Evolutionary conservation across 1,140 invertebrate species (phyloP), one percentile per base, ranked within the genome.

Genomic region (Anastrepha ludens): DNA sequence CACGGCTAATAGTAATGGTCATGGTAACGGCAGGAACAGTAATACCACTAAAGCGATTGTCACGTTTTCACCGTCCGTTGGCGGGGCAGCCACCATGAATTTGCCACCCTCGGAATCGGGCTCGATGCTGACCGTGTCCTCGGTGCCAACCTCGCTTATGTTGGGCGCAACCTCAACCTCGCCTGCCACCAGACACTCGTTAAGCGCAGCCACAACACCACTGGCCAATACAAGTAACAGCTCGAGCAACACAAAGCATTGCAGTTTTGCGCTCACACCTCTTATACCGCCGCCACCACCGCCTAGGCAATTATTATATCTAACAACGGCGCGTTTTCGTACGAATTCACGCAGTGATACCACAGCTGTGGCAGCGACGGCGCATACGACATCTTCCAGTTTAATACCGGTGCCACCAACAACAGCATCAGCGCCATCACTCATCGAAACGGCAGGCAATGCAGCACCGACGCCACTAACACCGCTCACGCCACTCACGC

Each of bases 101-200:
- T 65, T 65, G 9, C 58, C 85, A 78, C 44, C 91, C n/a, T 91
- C 91, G 58, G 88, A 86, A 0, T 92, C 91, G 64, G 90, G 90
- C 78, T 92, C 91, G 58, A 91, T 90, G 3, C 55, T 92, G 1
- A 92, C 91, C 4, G 88, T 92, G 20, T 90, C 91, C 11, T 91
- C 91, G 47, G 90, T 91, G 85, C 91, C 90, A 70, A 89, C 90
- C 1, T 88, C 89, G 4, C 47, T 92, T 41, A 59, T 90, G 62
- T 62, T 90, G 78, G 90, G 89, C 6, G 87, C 0, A 62, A 2
- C 20, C 7, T 60, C 47, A 47, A 47, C 60, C 29, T 29, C 29
- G 5, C 29, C 44, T 20, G 20, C 29, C 89, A 89, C 0, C 47
- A 55, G 74, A 81, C 74, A 81, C 7, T 91, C 91, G 1, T 88